phyloP scores from a whole-genome alignment of 2,888 invertebrate species.

The Papilio demoleus region DNA sequence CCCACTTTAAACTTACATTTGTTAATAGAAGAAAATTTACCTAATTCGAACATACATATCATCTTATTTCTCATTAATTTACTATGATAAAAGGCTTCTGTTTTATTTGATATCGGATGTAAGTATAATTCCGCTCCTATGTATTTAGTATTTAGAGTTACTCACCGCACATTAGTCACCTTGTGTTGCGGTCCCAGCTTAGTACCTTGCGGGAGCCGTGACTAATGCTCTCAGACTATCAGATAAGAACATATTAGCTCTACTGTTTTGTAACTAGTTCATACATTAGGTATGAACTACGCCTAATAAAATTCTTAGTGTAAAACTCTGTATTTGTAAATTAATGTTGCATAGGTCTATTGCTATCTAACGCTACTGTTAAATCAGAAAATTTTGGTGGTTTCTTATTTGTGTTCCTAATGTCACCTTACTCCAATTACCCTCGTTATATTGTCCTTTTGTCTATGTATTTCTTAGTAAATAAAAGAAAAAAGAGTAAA shows the following conservation, averaged over 20 bases:
- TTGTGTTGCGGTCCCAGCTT: slow-evolving; percentile 43
- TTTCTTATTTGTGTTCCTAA: not conserved
- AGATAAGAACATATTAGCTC: slow-evolving; percentile 57
- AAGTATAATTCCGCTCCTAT: slow-evolving; percentile 16
- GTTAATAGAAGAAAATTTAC: no score
- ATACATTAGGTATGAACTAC: not conserved
- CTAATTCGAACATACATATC: not conserved
- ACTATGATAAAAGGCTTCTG: not conserved
- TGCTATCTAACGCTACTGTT: not conserved
- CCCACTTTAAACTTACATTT: no score
- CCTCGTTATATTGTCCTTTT: no score
- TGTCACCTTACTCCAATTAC: no score
- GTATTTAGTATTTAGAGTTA: slow-evolving; percentile 32
- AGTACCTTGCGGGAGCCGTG: slow-evolving; percentile 48
- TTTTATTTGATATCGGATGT: not conserved
- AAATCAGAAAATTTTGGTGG: not conserved
- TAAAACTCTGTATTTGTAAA: not conserved
- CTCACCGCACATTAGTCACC: slow-evolving; percentile 51
- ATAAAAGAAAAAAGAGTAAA: no score
- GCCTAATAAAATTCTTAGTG: not conserved
- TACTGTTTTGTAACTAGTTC: slow-evolving; percentile 52
- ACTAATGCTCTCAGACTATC: slow-evolving; percentile 56
- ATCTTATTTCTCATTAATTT: not conserved
- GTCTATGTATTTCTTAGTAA: no score
- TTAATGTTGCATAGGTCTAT: not conserved